A percentile compares a stretch with the other conserved stretches of the same genome.
Conservation (phyloP, 2,888 invertebrate genomes). For the Agrochola lota region DNA sequence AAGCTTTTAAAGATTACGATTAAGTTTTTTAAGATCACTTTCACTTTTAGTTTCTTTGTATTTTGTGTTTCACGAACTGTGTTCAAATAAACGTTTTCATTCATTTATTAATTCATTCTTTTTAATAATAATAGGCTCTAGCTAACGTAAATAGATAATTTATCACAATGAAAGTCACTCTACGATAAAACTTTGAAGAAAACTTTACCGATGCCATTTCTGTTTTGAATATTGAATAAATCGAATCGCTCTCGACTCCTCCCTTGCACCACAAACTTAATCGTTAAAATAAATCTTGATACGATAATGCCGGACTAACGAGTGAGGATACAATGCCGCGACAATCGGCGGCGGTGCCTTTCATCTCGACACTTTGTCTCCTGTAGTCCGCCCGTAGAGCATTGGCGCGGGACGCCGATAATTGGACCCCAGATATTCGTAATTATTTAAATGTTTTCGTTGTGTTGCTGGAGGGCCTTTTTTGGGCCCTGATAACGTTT, state of each 20-base stretch:
- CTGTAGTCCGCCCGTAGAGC: slow-evolving; percentile 70
- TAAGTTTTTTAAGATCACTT: no score
- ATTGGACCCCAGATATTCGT: slow-evolving; percentile 68
- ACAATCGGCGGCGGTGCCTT: slow-evolving; percentile 89
- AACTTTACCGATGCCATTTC: not conserved
- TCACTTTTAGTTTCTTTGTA: no score
- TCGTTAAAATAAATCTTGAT: slow-evolving; percentile 90
- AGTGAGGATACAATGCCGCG: slow-evolving; percentile 89
- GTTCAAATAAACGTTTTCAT: no score
- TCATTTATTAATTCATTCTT: not conserved
- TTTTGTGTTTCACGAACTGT: no score
- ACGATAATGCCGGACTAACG: slow-evolving; percentile 89
- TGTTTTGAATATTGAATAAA: not conserved
- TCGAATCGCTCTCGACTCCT: slow-evolving; percentile 60
- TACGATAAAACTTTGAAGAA: not conserved
- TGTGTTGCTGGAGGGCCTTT: slow-evolving; percentile 52
- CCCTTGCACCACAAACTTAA: slow-evolving; percentile 77
- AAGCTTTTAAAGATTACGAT: not conserved
- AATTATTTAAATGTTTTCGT: slow-evolving; percentile 64
- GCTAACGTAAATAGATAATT: not conserved
- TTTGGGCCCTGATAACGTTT: slow-evolving; percentile 54
- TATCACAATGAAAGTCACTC: not conserved
- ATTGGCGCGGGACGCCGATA: slow-evolving; percentile 68
- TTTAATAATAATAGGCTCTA: not conserved
- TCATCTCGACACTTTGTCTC: slow-evolving; percentile 90